These are phyloP conservation scores for Erebia ligea DNA, from an alignment of 2,888 invertebrate genomes.

Conservation along the genomic window DNA sequence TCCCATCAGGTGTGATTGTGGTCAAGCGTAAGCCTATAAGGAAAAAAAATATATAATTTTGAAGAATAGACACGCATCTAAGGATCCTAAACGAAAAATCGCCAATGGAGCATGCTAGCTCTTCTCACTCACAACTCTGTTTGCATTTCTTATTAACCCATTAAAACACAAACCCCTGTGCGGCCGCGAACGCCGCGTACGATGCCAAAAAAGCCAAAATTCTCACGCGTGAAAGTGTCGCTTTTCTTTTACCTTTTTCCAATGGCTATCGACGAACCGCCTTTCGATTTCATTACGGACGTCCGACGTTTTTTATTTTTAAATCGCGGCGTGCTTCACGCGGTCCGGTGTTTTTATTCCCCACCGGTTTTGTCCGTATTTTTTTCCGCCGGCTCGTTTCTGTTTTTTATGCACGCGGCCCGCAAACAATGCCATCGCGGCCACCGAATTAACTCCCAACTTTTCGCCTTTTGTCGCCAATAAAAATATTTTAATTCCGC, in stretches of 20 bases:
- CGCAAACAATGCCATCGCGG: constrained; percentile 81
- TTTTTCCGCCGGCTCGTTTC: constrained; percentile 69
- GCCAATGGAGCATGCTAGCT: neutral
- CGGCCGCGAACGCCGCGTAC: constrained; percentile 51
- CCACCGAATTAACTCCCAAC: constrained; percentile 79
- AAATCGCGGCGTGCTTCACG: constrained; percentile 78
- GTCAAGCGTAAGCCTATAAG: too few relatives aligned
- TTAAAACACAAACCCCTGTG: constrained; percentile 50
- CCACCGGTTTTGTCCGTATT: constrained; percentile 68
- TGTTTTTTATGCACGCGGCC: constrained; percentile 76
- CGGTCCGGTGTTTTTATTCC: constrained; percentile 69
- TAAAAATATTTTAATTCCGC: constrained; percentile 82
- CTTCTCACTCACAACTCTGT: neutral
- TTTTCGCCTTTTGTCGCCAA: constrained; percentile 79
- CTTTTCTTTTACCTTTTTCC: constrained; percentile 79
- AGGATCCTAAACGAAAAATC: neutral
- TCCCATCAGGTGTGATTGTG: too few relatives aligned
- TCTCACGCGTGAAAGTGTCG: constrained; percentile 81
- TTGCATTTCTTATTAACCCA: constrained; percentile 55
- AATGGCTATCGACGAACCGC: constrained; percentile 81
- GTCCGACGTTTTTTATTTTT: constrained; percentile 80
- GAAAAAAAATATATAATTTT: too few relatives aligned
- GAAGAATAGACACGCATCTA: neutral
- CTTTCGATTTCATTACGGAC: constrained; percentile 84
- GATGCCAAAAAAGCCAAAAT: constrained; percentile 74